phyloP scores from a whole-genome alignment of 2,113 vertebrate species.

The Hemibagrus wyckioides region DNA sequence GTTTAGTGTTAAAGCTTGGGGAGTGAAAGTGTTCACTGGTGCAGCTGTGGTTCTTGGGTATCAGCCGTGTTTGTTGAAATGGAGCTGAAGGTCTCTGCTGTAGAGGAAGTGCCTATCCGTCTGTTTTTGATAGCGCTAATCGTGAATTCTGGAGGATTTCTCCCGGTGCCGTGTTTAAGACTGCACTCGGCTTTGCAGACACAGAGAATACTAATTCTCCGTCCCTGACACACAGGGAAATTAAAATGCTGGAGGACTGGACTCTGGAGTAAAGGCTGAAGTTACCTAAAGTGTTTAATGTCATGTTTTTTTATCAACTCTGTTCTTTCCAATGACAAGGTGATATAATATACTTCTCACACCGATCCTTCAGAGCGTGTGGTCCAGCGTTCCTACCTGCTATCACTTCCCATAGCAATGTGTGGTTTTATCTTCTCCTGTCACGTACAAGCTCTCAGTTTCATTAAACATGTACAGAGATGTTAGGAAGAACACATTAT shows the following conservation, averaged over 20 bases:
- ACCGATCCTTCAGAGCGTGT: too few relatives aligned
- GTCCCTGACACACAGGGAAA: background rate
- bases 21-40: background rate
- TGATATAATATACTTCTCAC: too few relatives aligned
- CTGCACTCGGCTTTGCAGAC: background rate
- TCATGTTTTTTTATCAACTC: background rate
- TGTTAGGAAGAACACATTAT: too few relatives aligned
- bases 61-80: background rate
- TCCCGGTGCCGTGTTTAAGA: background rate
- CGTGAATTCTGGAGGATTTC: background rate
- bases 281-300: background rate
- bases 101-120: background rate
- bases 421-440: too few relatives aligned
- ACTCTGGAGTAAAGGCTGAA: background rate
- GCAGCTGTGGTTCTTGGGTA: background rate
- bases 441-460: too few relatives aligned
- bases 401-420: too few relatives aligned
- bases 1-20: background rate
- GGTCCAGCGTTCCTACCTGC: too few relatives aligned
- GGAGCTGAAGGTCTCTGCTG: background rate
- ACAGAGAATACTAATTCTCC: conserved; percentile 1
- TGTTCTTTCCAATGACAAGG: too few relatives aligned
- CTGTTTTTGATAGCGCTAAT: background rate
- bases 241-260: background rate
- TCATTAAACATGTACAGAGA: too few relatives aligned